These are phyloP conservation scores for Argyra leucocephala DNA, from an alignment of 2,888 invertebrate genomes.

Conservation along the genomic window DNA sequence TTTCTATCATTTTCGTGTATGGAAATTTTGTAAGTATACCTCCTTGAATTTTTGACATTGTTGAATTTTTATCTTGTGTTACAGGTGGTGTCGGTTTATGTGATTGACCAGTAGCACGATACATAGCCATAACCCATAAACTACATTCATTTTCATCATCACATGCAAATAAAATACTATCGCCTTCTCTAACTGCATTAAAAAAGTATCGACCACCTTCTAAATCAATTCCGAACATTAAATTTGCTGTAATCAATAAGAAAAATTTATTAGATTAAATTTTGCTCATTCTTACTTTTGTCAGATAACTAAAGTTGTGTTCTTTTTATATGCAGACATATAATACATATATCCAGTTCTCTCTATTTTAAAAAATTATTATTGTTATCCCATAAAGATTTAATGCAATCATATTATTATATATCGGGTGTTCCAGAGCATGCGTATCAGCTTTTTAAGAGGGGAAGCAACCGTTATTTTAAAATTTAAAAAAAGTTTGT, in stretches of 20 bases:
- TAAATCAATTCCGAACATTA: conserved; percentile 87
- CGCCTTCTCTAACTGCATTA: conserved; percentile 97
- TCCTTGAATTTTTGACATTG: conserved; percentile 81
- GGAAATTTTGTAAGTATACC: conserved; percentile 33
- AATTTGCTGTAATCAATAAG: conserved; percentile 60
- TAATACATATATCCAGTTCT: no score
- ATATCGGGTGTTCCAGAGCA: no score
- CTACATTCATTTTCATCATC: conserved; percentile 97
- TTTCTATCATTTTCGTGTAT: conserved; percentile 13
- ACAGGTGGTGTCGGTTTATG: conserved; percentile 96
- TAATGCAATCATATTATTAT: no score
- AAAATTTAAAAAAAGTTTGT: no score
- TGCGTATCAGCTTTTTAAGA: no score
- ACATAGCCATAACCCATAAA: conserved; percentile 98
- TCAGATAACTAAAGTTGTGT: no score
- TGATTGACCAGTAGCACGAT: conserved; percentile 98
- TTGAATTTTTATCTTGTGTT: conserved; percentile 74
- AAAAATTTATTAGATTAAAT: not conserved
- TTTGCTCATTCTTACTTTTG: no score
- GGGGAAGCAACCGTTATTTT: no score
- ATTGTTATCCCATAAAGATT: no score
- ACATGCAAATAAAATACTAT: conserved; percentile 90
- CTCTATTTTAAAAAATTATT: no score
- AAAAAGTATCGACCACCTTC: conserved; percentile 94
- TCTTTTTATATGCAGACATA: no score